Evolutionary conservation across 2,888 invertebrate species (phyloP), one percentile per base, ranked within the genome.

Genomic region (Netelia melanura): DNA sequence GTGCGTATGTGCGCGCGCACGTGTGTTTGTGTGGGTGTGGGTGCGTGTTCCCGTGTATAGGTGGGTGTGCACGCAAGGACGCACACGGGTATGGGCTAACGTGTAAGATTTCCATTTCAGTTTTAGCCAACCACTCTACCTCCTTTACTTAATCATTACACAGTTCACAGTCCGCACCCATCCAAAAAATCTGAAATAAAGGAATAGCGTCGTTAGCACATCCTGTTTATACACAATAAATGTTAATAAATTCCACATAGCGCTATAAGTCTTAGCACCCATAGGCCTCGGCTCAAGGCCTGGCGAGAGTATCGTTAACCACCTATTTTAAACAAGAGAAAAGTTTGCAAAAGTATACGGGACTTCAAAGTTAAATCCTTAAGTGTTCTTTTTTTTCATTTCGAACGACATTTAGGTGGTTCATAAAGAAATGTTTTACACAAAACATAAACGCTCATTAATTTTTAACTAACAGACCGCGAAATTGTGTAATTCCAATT

Each of bases 111-210:
- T 82, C 56, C 43, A 70, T 58, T 85, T 84, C 83, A 72, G 85
- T 81, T 89, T 88, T 89, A 90, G 89, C 89, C 89, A 89, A 90
- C 91, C 90, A 91, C 90, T 92, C 92, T 90, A 90, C 89, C 74
- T 72, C 83, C 78, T 84, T 75, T 80, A 83, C 11, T 71, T 74
- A 86, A 92, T 91, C 90, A 89, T 90, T 90, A 91, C 90, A 90
- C 89, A 90, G 85, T 88, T 89, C 88, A 91, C 91, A 92, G 90
- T 92, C 91, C 89, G 90, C 91, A 91, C 90, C 87, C 90, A 90
- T 91, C 87, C 90, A 89, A 67, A 92, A 91, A 88, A 91, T 91
- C 91, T 93, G 89, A 17, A 70, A 87, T 81, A 77, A 44, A 68
- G n/a, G 52, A 30, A 71, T 62, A 25, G 64, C 52, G 38, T 38